Conservation (phyloP, 2,113 vertebrate species). For the Pituophis catenifer region DNA sequence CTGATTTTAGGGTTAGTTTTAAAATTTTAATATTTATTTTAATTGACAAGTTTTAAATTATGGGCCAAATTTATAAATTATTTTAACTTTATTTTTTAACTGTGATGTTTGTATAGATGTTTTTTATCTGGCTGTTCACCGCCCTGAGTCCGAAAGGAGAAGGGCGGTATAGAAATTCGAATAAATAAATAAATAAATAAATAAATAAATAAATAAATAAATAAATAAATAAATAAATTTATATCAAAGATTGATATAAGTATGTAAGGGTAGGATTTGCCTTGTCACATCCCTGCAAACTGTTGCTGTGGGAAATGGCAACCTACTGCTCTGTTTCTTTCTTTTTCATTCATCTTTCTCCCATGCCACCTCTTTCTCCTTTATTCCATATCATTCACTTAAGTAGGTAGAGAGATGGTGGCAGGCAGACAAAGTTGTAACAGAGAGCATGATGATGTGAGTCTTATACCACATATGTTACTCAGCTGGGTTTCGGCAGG, state of each 20-base stretch:
- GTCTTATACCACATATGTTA: background rate
- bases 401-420: background rate
- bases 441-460: background rate
- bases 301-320: background rate
- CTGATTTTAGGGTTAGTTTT: too few species aligned
- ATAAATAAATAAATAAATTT: background rate
- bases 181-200: too few species aligned
- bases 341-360: background rate
- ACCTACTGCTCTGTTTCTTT: background rate
- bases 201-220: background rate
- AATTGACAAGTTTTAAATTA: too few species aligned
- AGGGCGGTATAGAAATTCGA: too few species aligned
- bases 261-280: slow-evolving; percentile 9
- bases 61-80: too few species aligned
- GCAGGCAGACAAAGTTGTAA: background rate
- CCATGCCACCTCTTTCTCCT: background rate
- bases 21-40: too few species aligned
- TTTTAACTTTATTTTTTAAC: too few species aligned
- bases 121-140: too few species aligned
- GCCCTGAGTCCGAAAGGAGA: too few species aligned
- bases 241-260: background rate
- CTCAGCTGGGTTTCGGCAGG: too few species aligned
- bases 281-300: background rate
- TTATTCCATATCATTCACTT: background rate
- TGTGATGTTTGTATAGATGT: too few species aligned